Evolutionary conservation across 2,797 vertebrate genomes (phyloP).

Genomic region (Megalops cyprinoides): DNA sequence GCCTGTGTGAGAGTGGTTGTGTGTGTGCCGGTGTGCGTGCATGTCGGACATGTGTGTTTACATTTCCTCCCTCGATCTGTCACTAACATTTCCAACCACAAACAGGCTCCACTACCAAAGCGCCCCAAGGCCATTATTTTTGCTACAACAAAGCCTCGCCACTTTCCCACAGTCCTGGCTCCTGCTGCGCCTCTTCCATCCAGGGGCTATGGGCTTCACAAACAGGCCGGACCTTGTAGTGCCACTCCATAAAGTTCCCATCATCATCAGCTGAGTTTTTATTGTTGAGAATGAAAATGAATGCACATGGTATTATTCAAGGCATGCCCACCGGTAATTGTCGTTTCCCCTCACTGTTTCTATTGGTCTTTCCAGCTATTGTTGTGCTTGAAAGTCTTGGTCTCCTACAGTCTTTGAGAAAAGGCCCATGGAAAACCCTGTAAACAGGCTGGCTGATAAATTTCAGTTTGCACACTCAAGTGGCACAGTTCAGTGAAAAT

Average conservation of each 20-base stretch:
- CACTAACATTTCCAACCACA: conserved; percentile 26
- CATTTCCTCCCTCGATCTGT: conserved; percentile 27
- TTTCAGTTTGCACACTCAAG: background rate
- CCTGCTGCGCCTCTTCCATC: background rate
- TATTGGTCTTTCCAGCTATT: background rate
- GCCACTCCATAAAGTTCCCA: conserved; percentile 8
- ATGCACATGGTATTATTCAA: background rate
- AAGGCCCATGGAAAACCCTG: background rate
- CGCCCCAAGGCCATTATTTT: conserved; percentile 24
- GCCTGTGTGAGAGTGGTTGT: conserved; percentile 13
- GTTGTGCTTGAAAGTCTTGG: conserved; percentile 21
- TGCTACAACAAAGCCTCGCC: conserved; percentile 1
- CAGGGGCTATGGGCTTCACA: background rate
- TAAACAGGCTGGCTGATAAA: background rate
- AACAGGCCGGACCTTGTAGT: background rate
- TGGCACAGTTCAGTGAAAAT: background rate
- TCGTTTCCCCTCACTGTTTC: background rate
- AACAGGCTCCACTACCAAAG: conserved; percentile 6
- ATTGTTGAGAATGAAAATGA: background rate
- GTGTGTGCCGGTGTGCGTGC: conserved; percentile 11
- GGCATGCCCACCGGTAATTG: conserved; percentile 7
- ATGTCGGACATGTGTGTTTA: conserved; percentile 34
- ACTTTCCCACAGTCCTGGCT: conserved; percentile 25
- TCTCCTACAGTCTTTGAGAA: background rate
- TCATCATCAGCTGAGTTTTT: background rate